Evolutionary conservation across 2,888 invertebrate genomes (phyloP).

Genomic region (Mythimna impura): DNA sequence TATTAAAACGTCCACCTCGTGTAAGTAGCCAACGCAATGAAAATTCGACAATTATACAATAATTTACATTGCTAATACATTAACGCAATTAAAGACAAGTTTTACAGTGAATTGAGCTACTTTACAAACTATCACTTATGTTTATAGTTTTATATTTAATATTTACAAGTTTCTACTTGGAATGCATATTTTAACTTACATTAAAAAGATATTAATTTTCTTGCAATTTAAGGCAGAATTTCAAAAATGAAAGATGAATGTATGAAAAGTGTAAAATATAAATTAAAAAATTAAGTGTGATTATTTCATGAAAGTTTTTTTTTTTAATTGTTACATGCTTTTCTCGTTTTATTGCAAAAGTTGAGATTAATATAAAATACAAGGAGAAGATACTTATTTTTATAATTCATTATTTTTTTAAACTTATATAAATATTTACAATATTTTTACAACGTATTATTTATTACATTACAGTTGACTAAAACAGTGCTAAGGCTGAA

Average conservation of each 20-base stretch:
- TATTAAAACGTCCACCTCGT: slow-evolving; percentile 74
- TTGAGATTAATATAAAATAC: slow-evolving; percentile 45
- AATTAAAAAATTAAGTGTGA: background rate
- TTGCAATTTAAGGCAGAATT: slow-evolving; percentile 12
- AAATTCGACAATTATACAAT: slow-evolving; percentile 68
- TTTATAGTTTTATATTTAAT: slow-evolving; percentile 45
- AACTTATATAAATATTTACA: slow-evolving; percentile 56
- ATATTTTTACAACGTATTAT: slow-evolving; percentile 40
- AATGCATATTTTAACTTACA: slow-evolving; percentile 54
- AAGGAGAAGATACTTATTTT: no score
- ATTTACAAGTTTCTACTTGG: slow-evolving; percentile 62
- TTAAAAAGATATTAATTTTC: slow-evolving; percentile 34
- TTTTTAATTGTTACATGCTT: slow-evolving; percentile 9
- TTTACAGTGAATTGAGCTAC: slow-evolving; percentile 70
- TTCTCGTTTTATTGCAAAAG: slow-evolving; percentile 22
- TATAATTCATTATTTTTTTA: background rate
- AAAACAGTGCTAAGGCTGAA: background rate
- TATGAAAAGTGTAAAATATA: slow-evolving; percentile 30
- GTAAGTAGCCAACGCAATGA: slow-evolving; percentile 66
- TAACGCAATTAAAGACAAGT: slow-evolving; percentile 52
- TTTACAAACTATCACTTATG: slow-evolving; percentile 52
- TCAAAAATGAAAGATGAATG: slow-evolving; percentile 6
- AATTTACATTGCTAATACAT: slow-evolving; percentile 65
- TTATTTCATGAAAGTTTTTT: slow-evolving; percentile 15
- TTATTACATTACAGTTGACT: slow-evolving; percentile 10